phyloP scores from a whole-genome alignment of 1,140 invertebrate species.

The Ceratitis capitata region DNA sequence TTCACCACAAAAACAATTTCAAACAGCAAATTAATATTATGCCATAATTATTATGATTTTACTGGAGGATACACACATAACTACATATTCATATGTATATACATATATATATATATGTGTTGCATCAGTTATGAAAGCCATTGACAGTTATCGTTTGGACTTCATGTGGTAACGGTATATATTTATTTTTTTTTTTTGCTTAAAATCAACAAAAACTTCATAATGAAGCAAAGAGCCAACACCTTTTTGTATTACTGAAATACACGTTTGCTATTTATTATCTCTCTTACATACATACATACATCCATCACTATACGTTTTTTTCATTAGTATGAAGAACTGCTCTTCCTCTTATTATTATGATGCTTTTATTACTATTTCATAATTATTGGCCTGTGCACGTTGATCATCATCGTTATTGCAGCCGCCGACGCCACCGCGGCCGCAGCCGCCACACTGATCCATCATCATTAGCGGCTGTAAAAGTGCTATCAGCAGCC shows the following conservation, averaged over 20 bases:
- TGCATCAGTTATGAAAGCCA: not conserved
- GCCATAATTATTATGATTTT: not conserved
- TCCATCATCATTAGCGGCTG: constrained; percentile 34
- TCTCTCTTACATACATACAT: too few relatives aligned
- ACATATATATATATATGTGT: not conserved
- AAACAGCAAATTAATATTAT: constrained; percentile 25
- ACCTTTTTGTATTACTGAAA: too few relatives aligned
- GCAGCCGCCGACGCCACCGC: too few relatives aligned
- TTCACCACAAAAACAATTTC: not conserved
- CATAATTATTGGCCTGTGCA: not conserved
- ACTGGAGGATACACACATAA: too few relatives aligned
- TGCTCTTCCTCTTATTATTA: not conserved
- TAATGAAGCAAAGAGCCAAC: too few relatives aligned
- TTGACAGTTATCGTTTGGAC: not conserved
- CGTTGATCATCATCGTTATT: not conserved
- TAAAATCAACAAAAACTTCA: not conserved
- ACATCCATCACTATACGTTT: not conserved
- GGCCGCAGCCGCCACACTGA: too few relatives aligned
- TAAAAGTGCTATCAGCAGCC: constrained; percentile 18
- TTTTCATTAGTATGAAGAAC: not conserved
- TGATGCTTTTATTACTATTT: not conserved
- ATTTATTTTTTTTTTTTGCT: not conserved
- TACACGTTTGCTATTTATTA: too few relatives aligned
- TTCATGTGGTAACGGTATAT: not conserved
- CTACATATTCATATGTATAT: too few relatives aligned